These are phyloP conservation scores for Ammodytes marinus DNA, from an alignment of 2,113 vertebrate species.

Conservation along the genomic window DNA sequence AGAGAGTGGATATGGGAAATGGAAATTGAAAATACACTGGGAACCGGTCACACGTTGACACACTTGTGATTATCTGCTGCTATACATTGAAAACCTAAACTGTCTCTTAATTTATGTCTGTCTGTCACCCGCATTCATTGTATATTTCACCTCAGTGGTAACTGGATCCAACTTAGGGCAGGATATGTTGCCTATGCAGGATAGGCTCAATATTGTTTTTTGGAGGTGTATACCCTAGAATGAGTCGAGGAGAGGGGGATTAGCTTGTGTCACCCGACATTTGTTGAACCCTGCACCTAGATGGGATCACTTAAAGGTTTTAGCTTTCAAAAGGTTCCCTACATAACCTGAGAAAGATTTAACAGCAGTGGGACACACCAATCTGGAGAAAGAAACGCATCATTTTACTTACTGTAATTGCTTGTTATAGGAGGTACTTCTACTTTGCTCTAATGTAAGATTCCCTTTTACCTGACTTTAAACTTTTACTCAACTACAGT, in stretches of 20 bases:
- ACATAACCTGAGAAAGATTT: neutral
- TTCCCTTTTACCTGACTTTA: neutral
- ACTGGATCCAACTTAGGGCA: conserved; percentile 28
- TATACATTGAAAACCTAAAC: conserved; percentile 1
- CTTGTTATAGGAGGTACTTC: neutral
- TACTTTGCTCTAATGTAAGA: neutral
- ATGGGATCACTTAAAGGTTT: conserved; percentile 25
- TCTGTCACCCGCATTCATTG: conserved; percentile 30
- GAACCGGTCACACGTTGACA: conserved; percentile 42
- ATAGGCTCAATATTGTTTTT: conserved; percentile 40
- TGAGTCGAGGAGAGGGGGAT: neutral
- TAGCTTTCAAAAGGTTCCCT: conserved; percentile 18
- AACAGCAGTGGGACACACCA: conserved; percentile 5
- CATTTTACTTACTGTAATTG: no score
- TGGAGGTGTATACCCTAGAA: conserved; percentile 16
- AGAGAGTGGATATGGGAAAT: neutral
- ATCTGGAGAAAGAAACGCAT: neutral
- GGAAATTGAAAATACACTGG: conserved; percentile 21
- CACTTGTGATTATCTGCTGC: conserved; percentile 36
- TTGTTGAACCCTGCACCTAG: conserved; percentile 32
- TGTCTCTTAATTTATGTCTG: conserved; percentile 22
- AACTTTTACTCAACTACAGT: neutral
- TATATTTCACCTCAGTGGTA: conserved; percentile 38
- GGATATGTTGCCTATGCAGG: neutral
- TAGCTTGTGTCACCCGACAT: neutral